These are phyloP conservation scores for Girardinichthys multiradiatus DNA, from an alignment of 2,113 vertebrate species.

Conservation along the genomic window DNA sequence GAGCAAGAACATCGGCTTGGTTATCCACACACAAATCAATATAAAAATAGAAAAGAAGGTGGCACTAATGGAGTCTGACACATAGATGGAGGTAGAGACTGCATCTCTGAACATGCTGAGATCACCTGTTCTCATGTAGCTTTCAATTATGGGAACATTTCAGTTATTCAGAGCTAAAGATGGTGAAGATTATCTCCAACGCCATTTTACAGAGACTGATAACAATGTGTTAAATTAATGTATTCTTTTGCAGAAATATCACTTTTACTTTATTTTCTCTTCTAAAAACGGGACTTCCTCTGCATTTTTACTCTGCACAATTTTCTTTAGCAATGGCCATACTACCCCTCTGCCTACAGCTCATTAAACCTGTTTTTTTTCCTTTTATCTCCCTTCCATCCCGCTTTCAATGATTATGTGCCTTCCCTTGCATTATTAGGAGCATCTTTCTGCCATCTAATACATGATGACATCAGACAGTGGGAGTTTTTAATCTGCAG, in stretches of 20 bases:
- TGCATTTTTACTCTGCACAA: constrained; percentile 47
- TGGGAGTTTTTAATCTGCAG: constrained; percentile 24
- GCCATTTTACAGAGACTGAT: neutral
- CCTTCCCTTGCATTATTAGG: constrained; percentile 36
- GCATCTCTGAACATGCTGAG: no score
- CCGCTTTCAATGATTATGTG: constrained; percentile 56
- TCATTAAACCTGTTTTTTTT: constrained; percentile 57
- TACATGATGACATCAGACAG: constrained; percentile 20
- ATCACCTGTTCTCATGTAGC: neutral
- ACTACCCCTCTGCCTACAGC: constrained; percentile 49
- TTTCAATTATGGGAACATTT: neutral
- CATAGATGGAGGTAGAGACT: neutral
- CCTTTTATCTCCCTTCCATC: constrained; percentile 39
- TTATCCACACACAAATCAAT: constrained; percentile 67
- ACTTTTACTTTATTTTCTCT: constrained; percentile 9
- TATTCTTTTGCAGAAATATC: constrained; percentile 35
- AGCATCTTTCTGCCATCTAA: constrained; percentile 21
- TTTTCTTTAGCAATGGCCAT: constrained; percentile 52
- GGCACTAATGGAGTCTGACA: constrained; percentile 24
- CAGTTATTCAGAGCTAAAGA: neutral
- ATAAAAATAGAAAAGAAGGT: constrained; percentile 17
- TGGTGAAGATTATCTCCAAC: neutral
- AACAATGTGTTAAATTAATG: constrained; percentile 32
- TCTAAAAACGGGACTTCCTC: constrained; percentile 12
- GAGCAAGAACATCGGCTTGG: constrained; percentile 38